Base-by-base conservation (phyloP, 2,888 invertebrate genomes). In the Dasysyrphus tricinctus region DNA sequence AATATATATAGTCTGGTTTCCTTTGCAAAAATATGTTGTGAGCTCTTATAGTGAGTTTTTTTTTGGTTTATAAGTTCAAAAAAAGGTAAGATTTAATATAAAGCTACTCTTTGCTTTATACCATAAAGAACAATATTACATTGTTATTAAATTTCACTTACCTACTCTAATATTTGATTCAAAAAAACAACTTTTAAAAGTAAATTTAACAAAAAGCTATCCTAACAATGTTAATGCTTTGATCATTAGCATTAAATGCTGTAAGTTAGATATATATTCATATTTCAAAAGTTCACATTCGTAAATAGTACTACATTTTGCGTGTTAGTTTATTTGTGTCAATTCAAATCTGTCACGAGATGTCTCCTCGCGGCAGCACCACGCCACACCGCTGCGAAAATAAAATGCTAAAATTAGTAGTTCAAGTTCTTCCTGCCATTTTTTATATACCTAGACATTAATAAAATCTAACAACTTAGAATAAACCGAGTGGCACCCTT, bases 281-380 rank as follows among this genome's bases (percentile, higher is more conserved):
- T 70, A 57, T 63, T 56, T 78, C 61, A 16, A 56, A 57, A 63
- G 44, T 44, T 74, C 57, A 12, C 54, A 63, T 74, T 73, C n/a
- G 34, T 44, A 16, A 16, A 70, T 34, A 24, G 14, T 34, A 67
- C 24, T 34, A 67, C 24, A 24, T 24, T 24, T 49, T 49, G 65
- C 65, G 47, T 65, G 42, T 67, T 5, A 32, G 44, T 44, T 34
- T 51, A 57, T 79, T 63, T 74, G 42, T 80, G 69, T 80, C 61
- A 81, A 85, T 70, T 74, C 77, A 74, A 75, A 86, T 65, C 56
- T 75, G 74, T 86, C 85, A 86, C 85, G 85, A 73, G 73, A 85
- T 34, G 49, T 85, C 63, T 73, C 49, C 49, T 32, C 0, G 37
- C 32, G 7, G 5, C 24, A 24, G 24, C 3, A 3, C 32, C 32